phyloP scores from a whole-genome alignment of 2,113 vertebrate genomes.

The Anarhynchus alexandrinus region DNA sequence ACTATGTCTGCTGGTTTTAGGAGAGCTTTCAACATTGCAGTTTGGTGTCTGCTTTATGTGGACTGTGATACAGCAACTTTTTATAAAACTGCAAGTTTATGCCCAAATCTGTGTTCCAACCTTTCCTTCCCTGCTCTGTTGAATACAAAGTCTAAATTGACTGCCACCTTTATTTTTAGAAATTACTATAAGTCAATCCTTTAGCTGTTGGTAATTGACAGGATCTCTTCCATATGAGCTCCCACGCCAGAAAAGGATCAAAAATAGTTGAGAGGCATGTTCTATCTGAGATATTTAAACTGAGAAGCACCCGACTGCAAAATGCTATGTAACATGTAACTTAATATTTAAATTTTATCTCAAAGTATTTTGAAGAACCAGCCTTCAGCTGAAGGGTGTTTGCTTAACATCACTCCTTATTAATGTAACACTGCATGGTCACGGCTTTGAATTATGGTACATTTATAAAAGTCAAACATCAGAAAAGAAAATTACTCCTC shows the following conservation, averaged over 20 bases:
- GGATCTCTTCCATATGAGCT: background rate
- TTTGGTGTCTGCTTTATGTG: background rate
- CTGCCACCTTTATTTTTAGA: background rate
- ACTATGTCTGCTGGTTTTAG: background rate
- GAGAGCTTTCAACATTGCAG: background rate
- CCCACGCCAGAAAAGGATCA: background rate
- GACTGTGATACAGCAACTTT: background rate
- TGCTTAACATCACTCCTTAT: background rate
- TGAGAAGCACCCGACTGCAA: background rate
- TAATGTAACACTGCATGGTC: background rate
- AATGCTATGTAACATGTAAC: background rate
- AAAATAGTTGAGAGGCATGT: background rate
- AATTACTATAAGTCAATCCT: background rate
- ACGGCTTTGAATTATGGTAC: background rate
- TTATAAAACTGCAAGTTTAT: background rate
- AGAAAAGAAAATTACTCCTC: slow-evolving; percentile 27
- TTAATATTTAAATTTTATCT: background rate
- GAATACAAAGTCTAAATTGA: background rate
- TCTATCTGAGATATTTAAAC: background rate
- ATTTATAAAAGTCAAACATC: slow-evolving; percentile 5
- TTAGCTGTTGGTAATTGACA: background rate
- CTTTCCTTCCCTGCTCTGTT: background rate
- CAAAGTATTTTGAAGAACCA: background rate
- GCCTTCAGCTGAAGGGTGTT: background rate
- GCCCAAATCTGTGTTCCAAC: background rate